A percentile compares a stretch with the other conserved stretches of the same genome.
These are phyloP conservation scores for Pyrocephalus nanus DNA, from an alignment of 2,797 vertebrate species.

Conservation along the genomic window DNA sequence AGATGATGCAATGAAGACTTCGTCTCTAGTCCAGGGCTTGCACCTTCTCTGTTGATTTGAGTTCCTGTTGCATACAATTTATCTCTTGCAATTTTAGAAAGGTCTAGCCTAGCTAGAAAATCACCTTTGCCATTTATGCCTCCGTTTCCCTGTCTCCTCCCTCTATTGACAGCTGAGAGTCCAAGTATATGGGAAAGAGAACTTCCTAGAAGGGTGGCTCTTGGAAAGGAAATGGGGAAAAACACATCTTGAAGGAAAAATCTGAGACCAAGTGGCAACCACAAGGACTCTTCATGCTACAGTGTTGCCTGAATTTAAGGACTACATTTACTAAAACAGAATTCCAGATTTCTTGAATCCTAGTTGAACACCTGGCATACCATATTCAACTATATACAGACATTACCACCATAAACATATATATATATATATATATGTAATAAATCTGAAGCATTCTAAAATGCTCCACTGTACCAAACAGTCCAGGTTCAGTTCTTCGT, in stretches of 20 bases:
- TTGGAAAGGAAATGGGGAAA: background rate
- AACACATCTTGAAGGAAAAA: background rate
- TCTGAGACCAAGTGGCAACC: background rate
- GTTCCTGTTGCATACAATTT: background rate
- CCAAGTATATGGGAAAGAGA: background rate
- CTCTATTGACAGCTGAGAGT: background rate
- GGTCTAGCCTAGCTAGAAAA: background rate
- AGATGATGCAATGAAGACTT: background rate
- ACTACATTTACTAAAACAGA: background rate
- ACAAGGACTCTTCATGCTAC: rapidly evolving
- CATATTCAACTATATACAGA: background rate
- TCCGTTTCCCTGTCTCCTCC: background rate
- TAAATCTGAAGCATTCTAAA: background rate
- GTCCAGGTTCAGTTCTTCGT: background rate
- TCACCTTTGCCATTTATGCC: background rate
- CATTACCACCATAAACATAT: background rate
- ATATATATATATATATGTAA: too few species aligned
- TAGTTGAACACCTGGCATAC: background rate
- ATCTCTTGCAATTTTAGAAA: background rate
- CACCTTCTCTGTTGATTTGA: background rate
- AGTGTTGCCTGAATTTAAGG: background rate
- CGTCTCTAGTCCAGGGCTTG: background rate
- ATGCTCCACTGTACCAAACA: background rate
- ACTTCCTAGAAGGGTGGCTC: background rate
- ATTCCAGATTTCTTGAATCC: background rate